A percentile compares a stretch with the other conserved stretches of the same genome.
Conservation (phyloP, 1,140 invertebrate genomes). For the Lanistes nyassanus region DNA sequence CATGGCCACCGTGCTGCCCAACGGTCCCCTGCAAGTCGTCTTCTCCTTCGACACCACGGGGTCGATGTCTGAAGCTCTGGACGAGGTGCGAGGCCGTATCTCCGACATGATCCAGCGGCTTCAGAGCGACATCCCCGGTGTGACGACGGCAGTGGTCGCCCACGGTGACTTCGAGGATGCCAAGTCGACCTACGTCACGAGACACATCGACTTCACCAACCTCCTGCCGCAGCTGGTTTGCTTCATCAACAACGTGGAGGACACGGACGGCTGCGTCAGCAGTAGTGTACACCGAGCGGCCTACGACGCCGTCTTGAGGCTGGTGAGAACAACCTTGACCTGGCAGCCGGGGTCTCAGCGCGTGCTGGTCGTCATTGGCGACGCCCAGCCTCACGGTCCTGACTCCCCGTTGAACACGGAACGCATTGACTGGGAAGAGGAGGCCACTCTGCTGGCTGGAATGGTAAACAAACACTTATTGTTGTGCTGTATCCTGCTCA, state of each 20-base stretch:
- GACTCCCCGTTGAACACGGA: slow-evolving; percentile 45
- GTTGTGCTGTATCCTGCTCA: no score
- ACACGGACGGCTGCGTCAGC: slow-evolving; percentile 40
- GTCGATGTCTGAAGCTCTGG: slow-evolving; percentile 46
- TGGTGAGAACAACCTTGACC: slow-evolving; percentile 39
- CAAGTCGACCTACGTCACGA: slow-evolving; percentile 50
- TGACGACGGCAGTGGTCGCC: slow-evolving; percentile 48
- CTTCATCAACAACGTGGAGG: slow-evolving; percentile 51
- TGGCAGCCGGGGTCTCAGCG: slow-evolving; percentile 52
- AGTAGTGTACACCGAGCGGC: slow-evolving; percentile 51
- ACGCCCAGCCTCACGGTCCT: slow-evolving; percentile 55
- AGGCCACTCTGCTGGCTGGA: slow-evolving; percentile 47
- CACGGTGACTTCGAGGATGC: slow-evolving; percentile 57
- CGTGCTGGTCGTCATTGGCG: slow-evolving; percentile 60
- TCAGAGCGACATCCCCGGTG: slow-evolving; percentile 49
- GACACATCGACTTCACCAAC: slow-evolving; percentile 51
- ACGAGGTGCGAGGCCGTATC: slow-evolving; percentile 43
- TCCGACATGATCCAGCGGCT: slow-evolving; percentile 54
- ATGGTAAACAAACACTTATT: slow-evolving; percentile 41
- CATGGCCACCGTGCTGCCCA: slow-evolving; percentile 19
- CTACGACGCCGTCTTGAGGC: slow-evolving; percentile 53
- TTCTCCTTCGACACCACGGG: slow-evolving; percentile 62
- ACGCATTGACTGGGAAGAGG: slow-evolving; percentile 55
- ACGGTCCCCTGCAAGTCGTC: slow-evolving; percentile 47
- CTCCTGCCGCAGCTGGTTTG: slow-evolving; percentile 48